A percentile compares a stretch with the other conserved stretches of the same genome.
phyloP scores from a whole-genome alignment of 2,888 invertebrate genomes.

The Agelastica alni region DNA sequence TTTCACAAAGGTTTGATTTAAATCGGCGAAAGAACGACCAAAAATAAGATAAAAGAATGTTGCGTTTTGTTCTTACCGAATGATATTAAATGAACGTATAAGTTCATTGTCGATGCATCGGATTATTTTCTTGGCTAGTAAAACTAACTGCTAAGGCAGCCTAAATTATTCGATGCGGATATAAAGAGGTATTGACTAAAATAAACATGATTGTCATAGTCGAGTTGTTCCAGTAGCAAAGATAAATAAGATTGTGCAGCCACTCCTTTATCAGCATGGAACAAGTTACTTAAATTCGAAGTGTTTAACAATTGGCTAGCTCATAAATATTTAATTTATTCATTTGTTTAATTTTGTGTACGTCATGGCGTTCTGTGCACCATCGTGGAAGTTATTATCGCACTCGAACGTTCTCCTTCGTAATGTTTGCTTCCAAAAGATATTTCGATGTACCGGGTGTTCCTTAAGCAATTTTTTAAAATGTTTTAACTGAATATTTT shows the following conservation, averaged over 20 bases:
- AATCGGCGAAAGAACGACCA: too few species aligned
- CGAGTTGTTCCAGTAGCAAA: slow-evolving; percentile 30
- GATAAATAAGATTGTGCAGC: slow-evolving; percentile 26
- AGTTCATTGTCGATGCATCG: background rate
- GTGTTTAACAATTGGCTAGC: slow-evolving; percentile 23
- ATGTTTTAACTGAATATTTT: too few species aligned
- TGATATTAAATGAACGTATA: too few species aligned
- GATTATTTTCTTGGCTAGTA: background rate
- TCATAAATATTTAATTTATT: slow-evolving; percentile 27
- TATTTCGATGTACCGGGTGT: too few species aligned
- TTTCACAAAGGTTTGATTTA: too few species aligned
- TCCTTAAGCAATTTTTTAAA: too few species aligned
- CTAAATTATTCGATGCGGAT: slow-evolving; percentile 14
- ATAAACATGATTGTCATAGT: slow-evolving; percentile 25
- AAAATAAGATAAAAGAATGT: too few species aligned
- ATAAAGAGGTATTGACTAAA: slow-evolving; percentile 25
- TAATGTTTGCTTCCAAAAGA: too few species aligned
- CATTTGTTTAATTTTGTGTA: slow-evolving; percentile 15
- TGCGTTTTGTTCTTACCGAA: too few species aligned
- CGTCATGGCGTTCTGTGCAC: slow-evolving; percentile 2
- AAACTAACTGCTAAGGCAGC: background rate
- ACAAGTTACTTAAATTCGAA: slow-evolving; percentile 18
- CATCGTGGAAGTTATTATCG: too few species aligned
- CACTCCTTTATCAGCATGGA: slow-evolving; percentile 30
- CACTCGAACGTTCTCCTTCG: too few species aligned